Evolutionary conservation across 2,113 vertebrate genomes (phyloP), one percentile per base, ranked within the genome.

Genomic region (Pionites leucogaster): DNA sequence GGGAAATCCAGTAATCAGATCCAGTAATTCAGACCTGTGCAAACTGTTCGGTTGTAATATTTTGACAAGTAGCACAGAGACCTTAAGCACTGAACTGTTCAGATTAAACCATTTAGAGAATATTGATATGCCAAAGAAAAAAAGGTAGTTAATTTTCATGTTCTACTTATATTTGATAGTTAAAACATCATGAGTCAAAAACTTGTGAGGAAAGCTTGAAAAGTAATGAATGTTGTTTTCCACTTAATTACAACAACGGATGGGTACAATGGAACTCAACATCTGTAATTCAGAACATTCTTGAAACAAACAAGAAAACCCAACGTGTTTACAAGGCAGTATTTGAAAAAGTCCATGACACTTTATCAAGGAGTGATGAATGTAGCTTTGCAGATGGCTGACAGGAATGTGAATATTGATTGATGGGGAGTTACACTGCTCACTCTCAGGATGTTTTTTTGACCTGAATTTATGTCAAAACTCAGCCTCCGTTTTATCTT

Each of bases 401-500:
- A 49, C 22, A 46, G 52, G 63, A 92, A 64, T 24, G 50, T 4
- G 11, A 33, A 46, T 0, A 0, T 37, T 55, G 39, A 47, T 86
- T 71, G 83, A 47, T 20, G 23, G 17, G n/a, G 52, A 77, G 11
- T 84, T 47, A 69, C 11, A 46, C 28, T 77, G 31, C 55, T 53
- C 41, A 44, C 49, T 93, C 39, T 68, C 0, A 0, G 41, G 35
- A 42, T 9, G 3, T 11, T 63, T 75, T 82, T 53, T 82, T 90
- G 52, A 78, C 9, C 24, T 67, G 59, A 67, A 77, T 41, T 91
- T 60, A 69, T 28, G 28, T 79, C 84, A 86, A 86, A 90, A 96
- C 7, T 91, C n/a, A 42, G 46, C 52, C 47, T 91, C 24, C 2
- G 0, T 79, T 94, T 91, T 82, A 1, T 57, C 77, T 87, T 92